Base-by-base conservation (phyloP, 2,113 vertebrate species). In the Neofelis nebulosa region DNA sequence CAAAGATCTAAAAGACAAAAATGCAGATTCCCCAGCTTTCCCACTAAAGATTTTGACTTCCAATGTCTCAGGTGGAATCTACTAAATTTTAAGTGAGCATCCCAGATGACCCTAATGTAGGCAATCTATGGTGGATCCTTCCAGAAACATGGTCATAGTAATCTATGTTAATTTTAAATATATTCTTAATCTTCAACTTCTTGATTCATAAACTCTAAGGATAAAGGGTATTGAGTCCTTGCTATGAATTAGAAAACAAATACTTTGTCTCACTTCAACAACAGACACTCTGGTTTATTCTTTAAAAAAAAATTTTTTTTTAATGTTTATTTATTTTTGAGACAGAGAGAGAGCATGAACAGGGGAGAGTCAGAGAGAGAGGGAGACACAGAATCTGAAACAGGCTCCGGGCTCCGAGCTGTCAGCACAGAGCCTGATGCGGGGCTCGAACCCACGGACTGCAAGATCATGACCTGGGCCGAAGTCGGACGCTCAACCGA, bases 181-280 rank as follows among this genome's bases (percentile, higher is more conserved):
- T 52, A 29, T 65, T 14, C 27, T 95, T 91, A 52, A 82, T 31
- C 19, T 91, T 88, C 23, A 88, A 48, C 4, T 52, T 88, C 6
- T 88, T 83, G n/a, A 82, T 78, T 94, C 23, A 94, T 63, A 76
- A 69, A 50, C n/a, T 83, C 23, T 82, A 91, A 91, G 63, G 91
- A 80, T 63, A 83, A 94, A 95, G 21, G n/a, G 7, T 61, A 63
- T 4, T 29, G 12, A 83, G 21, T 55, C 7, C 23, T 65, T 88
- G 13, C 31, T 73, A 57, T 84, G 27, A 66, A 79, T 71, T 71
- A 89, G 50, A n/a, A 92, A 90, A 57, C 36, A 91, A 71, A 76
- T 8, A 93, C 18, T 61, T 80, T 23, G 27, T 91, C 57, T 29
- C 25, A 63, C 52, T 9, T 91, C 45, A 33, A 55, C 7, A 74